Evolutionary conservation across 1,140 invertebrate genomes (phyloP), one percentile per base, ranked within the genome.

Genomic region (Drosophila trapezifrons): DNA sequence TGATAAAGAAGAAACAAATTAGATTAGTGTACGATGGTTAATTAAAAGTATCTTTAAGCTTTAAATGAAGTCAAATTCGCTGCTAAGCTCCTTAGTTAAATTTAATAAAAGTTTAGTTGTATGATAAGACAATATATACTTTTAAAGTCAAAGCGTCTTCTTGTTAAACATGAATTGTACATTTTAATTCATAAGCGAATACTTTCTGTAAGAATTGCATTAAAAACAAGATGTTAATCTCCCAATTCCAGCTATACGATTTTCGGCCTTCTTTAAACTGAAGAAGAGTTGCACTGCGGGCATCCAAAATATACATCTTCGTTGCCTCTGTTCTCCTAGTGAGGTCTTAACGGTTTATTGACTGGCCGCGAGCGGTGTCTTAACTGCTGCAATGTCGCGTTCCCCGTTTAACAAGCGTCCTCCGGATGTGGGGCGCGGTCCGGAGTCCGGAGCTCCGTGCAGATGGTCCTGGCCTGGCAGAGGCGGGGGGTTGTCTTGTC

Each of bases 301-400:
- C 52, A 43, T 25, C 25, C 38, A 49, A 71, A 70, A 72, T 69
- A 56, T 69, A 58, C 40, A 25, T 40, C 45, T 46, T 43, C 42
- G 29, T 38, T 29, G 46, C 37, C 29, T 35, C 55, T 76, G 51
- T 55, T 42, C 27, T 75, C 73, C 59, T 58, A 64, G 70, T 78
- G 73, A 59, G 67, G 79, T 89, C 90, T 90, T 85, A 90, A 85
- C 85, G 81, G 85, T 81, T 90, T 90, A 89, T 90, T 85, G 85
- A 90, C 71, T 90, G 71, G 76, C 86, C 79, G 73, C 85, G 71
- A 77, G 85, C 81, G 64, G 74, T 66, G 82, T 76, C 85, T 90
- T 90, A 90, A 82, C 86, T 77, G 81, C 86, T 78, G 78, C 78
- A 78, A 71, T 85, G 80, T 85, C 80, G 81, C 63, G 47, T 46